Evolutionary conservation across 2,113 vertebrate genomes (phyloP), one percentile per base, ranked within the genome.

Genomic region (Turdus rufiventris): DNA sequence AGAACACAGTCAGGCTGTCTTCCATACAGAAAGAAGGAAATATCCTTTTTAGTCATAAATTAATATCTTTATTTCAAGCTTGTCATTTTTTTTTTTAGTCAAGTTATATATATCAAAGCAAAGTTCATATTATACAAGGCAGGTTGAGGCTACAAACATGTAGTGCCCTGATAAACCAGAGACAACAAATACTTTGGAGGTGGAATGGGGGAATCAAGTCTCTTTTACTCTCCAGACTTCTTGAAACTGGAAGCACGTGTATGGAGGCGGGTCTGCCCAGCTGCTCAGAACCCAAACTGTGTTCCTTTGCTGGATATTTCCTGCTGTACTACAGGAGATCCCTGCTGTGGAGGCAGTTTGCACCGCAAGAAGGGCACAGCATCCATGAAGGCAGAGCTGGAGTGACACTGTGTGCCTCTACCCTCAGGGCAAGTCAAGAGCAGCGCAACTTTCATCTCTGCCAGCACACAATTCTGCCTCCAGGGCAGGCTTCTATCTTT

Each of bases 401-500:
- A 90, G 61, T 12, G 74, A 82, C 50, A 47, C 16, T 1, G 3
- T 4, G 2, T 19, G 66, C 47, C 33, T 80, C 36, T 70, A 9
- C 31, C 77, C 72, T n/a, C 34, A 26, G 58, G 36, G 56, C 47
- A 61, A 78, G 26, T 8, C 80, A 53, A 91, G 54, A 92, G 26
- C 71, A 47, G n/a, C 3, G 5, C n/a, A 36, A 48, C 47, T 97
- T 94, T 95, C 70, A 88, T 94, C 88, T 81, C 50, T 85, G 38
- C 31, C 65, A 92, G 54, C 70, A 83, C 53, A 93, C 67, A 96
- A 73, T 33, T 87, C 56, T 91, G 74, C 43, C 73, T 93, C 47
- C 77, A 21, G 38, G 60, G 34, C 50, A 74, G 51, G 29, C 86
- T 87, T 91, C 68, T 77, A 56, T 68, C 85, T 90, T 73, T 74